phyloP scores from a whole-genome alignment of 1,140 invertebrate species.

The Goniozus legneri region DNA sequence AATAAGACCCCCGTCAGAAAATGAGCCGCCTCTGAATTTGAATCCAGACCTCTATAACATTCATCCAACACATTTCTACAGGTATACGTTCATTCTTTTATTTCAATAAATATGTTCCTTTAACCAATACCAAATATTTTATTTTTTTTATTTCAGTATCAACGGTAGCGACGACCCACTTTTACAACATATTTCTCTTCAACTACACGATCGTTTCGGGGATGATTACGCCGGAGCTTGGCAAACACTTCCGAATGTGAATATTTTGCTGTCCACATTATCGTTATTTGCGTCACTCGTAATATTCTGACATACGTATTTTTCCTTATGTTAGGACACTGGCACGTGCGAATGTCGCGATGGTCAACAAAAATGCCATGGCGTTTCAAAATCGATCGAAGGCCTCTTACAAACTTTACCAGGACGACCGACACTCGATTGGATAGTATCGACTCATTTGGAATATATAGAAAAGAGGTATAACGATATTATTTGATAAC shows the following conservation, averaged over 20 bases:
- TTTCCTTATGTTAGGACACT: constrained; percentile 45
- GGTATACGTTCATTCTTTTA: constrained; percentile 26
- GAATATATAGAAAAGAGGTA: constrained; percentile 62
- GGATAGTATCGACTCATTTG: constrained; percentile 60
- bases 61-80: constrained; percentile 54
- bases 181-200: constrained; percentile 34
- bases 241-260: constrained; percentile 40
- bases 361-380: constrained; percentile 42
- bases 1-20: constrained; percentile 62
- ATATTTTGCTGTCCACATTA: constrained; percentile 6
- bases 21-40: constrained; percentile 56
- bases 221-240: constrained; percentile 42
- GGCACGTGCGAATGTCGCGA: constrained; percentile 41
- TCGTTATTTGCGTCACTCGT: no score
- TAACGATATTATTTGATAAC: not conserved
- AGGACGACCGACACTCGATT: constrained; percentile 52
- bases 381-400: constrained; percentile 38
- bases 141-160: constrained; percentile 25
- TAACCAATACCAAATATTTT: no score
- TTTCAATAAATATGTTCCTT: constrained; percentile 1
- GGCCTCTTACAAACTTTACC: constrained; percentile 44
- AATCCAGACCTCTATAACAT: constrained; percentile 55
- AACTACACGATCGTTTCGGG: constrained; percentile 41
- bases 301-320: no score
- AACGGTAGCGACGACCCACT: constrained; percentile 35